These are phyloP conservation scores for Noctua janthina DNA, from an alignment of 2,888 invertebrate species.

Conservation along the genomic window DNA sequence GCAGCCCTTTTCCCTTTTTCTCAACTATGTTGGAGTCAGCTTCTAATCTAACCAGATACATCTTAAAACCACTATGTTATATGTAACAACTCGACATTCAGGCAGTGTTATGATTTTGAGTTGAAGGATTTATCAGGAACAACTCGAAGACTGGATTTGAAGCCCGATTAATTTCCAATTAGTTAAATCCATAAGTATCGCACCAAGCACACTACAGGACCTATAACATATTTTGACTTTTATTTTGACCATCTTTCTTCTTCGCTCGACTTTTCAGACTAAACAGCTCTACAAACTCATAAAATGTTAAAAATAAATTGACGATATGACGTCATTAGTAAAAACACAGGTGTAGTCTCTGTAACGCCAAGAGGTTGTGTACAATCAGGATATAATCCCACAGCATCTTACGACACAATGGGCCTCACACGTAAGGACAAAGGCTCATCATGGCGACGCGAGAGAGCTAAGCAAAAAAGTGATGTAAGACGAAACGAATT, in stretches of 20 bases:
- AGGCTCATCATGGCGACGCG: not conserved
- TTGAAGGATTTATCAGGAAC: no score
- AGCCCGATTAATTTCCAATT: not conserved
- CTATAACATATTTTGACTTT: no score
- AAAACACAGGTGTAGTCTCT: slow-evolving; percentile 13
- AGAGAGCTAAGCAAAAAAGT: not conserved
- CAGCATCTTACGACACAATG: not conserved
- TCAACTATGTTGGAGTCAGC: not conserved
- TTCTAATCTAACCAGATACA: not conserved
- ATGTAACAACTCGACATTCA: not conserved
- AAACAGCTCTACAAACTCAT: not conserved
- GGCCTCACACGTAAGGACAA: not conserved
- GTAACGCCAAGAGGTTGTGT: slow-evolving; percentile 10
- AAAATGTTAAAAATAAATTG: slow-evolving; percentile 1
- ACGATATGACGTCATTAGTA: not conserved
- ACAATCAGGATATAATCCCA: slow-evolving; percentile 19
- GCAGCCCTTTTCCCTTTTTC: not conserved
- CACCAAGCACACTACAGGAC: no score
- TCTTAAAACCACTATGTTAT: not conserved
- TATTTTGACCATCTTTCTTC: not conserved
- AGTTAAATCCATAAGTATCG: not conserved
- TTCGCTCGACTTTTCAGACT: no score
- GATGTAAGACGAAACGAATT: not conserved
- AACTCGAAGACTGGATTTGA: not conserved
- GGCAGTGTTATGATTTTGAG: no score